Evolutionary conservation across 2,797 vertebrate species (phyloP).

Genomic region (Tachyglossus aculeatus): DNA sequence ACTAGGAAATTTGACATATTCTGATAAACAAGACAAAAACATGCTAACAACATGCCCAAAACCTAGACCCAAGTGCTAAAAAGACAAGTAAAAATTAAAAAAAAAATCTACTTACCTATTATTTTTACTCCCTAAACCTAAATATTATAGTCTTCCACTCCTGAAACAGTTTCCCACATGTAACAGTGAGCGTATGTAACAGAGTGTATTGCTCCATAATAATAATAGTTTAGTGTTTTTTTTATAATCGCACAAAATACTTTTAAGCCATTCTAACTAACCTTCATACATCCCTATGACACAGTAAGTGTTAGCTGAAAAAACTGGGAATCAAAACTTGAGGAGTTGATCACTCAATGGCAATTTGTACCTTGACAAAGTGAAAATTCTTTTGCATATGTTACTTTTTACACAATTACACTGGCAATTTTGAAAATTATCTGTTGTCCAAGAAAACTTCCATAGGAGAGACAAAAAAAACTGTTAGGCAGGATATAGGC

Average conservation of each 20-base stretch:
- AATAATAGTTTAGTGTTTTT: neutral
- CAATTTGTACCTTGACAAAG: too few relatives aligned
- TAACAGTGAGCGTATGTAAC: neutral
- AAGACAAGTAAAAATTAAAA: slow-evolving; percentile 40
- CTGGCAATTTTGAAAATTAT: too few relatives aligned
- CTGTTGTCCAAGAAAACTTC: too few relatives aligned
- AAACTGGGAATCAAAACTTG: too few relatives aligned
- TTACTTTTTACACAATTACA: too few relatives aligned
- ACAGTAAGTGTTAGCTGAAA: too few relatives aligned
- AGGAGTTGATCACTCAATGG: too few relatives aligned
- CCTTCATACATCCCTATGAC: neutral
- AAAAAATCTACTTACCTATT: slow-evolving; percentile 3
- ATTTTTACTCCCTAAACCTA: slow-evolving; percentile 5
- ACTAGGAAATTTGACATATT: slow-evolving; percentile 18
- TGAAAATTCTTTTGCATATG: too few relatives aligned
- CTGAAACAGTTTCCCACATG: neutral
- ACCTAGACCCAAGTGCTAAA: slow-evolving; percentile 30
- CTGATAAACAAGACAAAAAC: slow-evolving; percentile 15
- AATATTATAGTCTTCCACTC: neutral
- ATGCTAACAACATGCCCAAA: slow-evolving; percentile 49
- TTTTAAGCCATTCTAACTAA: neutral
- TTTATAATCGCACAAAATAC: neutral
- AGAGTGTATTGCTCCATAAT: neutral
- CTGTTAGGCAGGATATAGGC: too few relatives aligned
- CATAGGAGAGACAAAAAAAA: too few relatives aligned